Evolutionary conservation across 2,888 invertebrate genomes (phyloP).

Genomic region (Cosmorhoe ocellata): DNA sequence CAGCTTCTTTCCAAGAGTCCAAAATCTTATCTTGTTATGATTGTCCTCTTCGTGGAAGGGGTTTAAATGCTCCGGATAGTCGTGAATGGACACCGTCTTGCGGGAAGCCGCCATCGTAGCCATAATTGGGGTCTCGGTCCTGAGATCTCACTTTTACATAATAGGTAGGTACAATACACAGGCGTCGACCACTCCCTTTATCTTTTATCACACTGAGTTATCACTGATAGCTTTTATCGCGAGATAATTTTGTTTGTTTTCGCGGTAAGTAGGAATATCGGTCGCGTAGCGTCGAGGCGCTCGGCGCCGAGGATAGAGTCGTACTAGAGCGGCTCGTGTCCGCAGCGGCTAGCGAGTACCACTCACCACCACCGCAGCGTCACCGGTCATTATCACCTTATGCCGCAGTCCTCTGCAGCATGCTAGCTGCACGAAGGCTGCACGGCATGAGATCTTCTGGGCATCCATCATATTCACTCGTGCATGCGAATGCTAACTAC

Average conservation of each 20-base stretch:
- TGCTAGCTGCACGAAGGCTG: slow-evolving; percentile 7
- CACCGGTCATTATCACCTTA: slow-evolving; percentile 39
- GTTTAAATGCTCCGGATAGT: slow-evolving; percentile 90
- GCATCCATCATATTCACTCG: slow-evolving; percentile 9
- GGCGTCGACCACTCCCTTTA: slow-evolving; percentile 73
- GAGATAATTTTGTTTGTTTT: slow-evolving; percentile 78
- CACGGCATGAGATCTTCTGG: slow-evolving; percentile 10
- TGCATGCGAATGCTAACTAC: slow-evolving; percentile 8
- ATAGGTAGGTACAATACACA: slow-evolving; percentile 46
- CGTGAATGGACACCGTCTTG: slow-evolving; percentile 83
- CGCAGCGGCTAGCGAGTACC: background rate
- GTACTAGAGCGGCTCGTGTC: slow-evolving; percentile 49
- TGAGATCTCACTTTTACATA: slow-evolving; percentile 68
- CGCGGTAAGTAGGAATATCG: slow-evolving; percentile 43
- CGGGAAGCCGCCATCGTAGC: slow-evolving; percentile 69
- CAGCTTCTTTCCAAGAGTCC: slow-evolving; percentile 81
- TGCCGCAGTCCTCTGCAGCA: slow-evolving; percentile 27
- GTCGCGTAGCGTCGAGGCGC: slow-evolving; percentile 52
- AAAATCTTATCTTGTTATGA: slow-evolving; percentile 84
- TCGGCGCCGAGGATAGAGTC: slow-evolving; percentile 59
- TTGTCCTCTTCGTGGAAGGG: slow-evolving; percentile 88
- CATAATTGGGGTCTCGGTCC: slow-evolving; percentile 49
- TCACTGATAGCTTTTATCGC: slow-evolving; percentile 70
- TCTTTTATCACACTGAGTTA: slow-evolving; percentile 69
- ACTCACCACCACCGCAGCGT: slow-evolving; percentile 25